Conservation (phyloP, 2,113 vertebrate genomes). For the Agapornis roseicollis region DNA sequence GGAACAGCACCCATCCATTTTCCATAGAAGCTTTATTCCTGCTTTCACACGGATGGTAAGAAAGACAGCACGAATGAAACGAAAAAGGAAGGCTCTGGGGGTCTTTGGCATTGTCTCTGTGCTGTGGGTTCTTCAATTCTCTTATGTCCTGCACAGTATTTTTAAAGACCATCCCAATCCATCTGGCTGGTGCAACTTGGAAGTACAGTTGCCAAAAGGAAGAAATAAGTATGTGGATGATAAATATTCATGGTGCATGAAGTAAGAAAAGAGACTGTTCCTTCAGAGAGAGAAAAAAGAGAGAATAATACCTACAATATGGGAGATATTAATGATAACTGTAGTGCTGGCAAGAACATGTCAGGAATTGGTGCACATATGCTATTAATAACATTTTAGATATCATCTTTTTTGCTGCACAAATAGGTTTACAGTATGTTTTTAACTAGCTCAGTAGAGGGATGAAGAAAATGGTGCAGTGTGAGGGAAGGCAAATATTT, state of each 20-base stretch:
- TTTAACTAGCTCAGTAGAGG: not conserved
- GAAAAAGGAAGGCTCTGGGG: not conserved
- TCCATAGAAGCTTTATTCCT: not conserved
- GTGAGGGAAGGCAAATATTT: not conserved
- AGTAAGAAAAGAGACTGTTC: conserved; percentile 6
- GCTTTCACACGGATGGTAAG: not conserved
- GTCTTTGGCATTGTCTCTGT: not conserved
- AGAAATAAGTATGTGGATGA: not conserved
- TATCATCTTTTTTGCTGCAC: not conserved
- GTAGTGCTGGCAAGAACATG: not conserved
- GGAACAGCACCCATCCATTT: not conserved
- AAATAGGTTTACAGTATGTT: not conserved
- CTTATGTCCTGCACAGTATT: not conserved
- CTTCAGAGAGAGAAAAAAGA: not conserved
- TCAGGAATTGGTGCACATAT: not conserved
- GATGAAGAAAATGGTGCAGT: not conserved
- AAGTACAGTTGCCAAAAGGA: not conserved
- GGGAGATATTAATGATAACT: not conserved
- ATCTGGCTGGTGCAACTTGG: not conserved
- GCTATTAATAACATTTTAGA: not conserved
- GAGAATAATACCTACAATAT: not conserved
- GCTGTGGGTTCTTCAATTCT: not conserved
- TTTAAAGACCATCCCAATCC: not conserved
- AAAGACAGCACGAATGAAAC: not conserved
- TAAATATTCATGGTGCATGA: not conserved